Evolutionary conservation across 2,888 invertebrate genomes (phyloP), one percentile per base, ranked within the genome.

Genomic region (Caenorhabditis japonica): DNA sequence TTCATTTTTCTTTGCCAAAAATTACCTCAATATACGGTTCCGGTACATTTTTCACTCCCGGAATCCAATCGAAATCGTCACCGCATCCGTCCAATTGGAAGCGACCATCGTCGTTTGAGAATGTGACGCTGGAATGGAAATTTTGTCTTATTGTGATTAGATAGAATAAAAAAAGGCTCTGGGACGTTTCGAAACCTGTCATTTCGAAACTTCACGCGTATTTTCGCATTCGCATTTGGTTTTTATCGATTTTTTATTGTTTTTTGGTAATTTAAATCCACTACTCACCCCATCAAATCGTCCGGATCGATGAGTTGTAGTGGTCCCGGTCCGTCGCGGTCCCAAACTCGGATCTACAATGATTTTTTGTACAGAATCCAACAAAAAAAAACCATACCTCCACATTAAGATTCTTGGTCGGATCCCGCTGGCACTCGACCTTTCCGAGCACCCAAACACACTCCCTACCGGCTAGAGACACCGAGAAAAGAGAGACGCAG

Each of bases 81-180:
- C 83, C 86, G 68, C 86, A 86, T 10, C 86, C 86, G 51, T 86
- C 85, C 27, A 86, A 68, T 44, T 83, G 81, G 76, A 86, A 86
- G 41, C 79, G 75, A 17, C 86, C 85, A 51, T 85, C 84, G 15
- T 83, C 83, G 55, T 84, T 84, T 7, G 86, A 81, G 60, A 85
- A 86, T 5, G 86, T 83, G 12, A 86, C 84, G 33, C 85, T 85
- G 61, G 46, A 80, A 58, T n/a, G n/a, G n/a, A n/a, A n/a, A n/a
- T n/a, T n/a, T n/a, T n/a, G n/a, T n/a, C n/a, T n/a, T n/a, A 27
- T 23, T 43, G 10, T 30, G 30, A 17, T 25, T 46, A 30, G 10
- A 30, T 30, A 7, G 10, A 7, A 30, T 30, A 10, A 30, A 30
- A 30, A 30, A 30, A 30, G 30, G 30, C 7, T 30, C 7, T 5